Evolutionary conservation across 2,888 invertebrate genomes (phyloP).

Genomic region (Amphiduros pacificus): DNA sequence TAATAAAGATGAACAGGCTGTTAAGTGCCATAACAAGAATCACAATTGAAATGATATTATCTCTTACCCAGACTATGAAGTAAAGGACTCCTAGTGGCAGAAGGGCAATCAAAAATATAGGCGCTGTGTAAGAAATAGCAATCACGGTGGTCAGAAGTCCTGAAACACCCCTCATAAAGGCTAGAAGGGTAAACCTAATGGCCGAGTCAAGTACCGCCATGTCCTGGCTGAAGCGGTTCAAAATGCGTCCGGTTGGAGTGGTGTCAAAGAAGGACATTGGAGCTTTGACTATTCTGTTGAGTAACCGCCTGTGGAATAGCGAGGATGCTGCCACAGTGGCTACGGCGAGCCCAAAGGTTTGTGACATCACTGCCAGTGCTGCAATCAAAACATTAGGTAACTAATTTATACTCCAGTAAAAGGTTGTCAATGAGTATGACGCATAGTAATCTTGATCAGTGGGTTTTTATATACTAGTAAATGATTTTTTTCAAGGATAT

Average conservation of each 20-base stretch:
- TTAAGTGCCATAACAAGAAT: no score
- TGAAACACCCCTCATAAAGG: conserved; percentile 30
- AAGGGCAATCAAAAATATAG: conserved; percentile 36
- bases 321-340: conserved; percentile 48
- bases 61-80: conserved; percentile 44
- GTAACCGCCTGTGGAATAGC: conserved; percentile 46
- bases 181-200: conserved; percentile 22
- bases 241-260: conserved; percentile 39
- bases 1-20: no score
- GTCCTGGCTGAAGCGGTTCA: conserved; percentile 42
- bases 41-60: no score
- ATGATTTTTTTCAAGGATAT: no score
- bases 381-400: no score
- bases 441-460: no score
- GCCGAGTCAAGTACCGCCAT: conserved; percentile 36
- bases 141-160: conserved; percentile 35
- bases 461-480: no score
- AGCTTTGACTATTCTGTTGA: conserved; percentile 42
- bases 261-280: conserved; percentile 47
- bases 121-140: conserved; percentile 40
- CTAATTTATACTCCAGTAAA: no score
- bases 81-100: conserved; percentile 42
- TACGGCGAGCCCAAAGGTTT: no score
- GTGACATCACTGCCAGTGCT: no score
- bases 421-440: no score